Evolutionary conservation across 2,797 vertebrate species (phyloP), one percentile per base, ranked within the genome.

Genomic region (Passerculus sandwichensis): DNA sequence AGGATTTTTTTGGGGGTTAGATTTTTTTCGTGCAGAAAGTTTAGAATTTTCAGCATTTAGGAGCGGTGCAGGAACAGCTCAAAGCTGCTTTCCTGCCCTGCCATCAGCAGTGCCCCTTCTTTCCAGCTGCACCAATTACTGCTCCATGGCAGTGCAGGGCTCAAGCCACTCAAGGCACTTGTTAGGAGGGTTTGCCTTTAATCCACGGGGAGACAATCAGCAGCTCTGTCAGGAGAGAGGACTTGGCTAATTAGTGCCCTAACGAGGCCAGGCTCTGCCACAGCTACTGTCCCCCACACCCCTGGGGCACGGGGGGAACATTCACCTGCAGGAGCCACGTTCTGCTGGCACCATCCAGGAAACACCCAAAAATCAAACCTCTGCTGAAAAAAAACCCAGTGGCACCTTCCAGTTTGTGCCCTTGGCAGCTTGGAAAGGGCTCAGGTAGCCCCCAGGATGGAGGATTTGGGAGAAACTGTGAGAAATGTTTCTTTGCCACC

Each of bases 51-150:
- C 34, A 59, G 57, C 57, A 13, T 36, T 57, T 12, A 36, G 56
- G 34, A 36, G 15, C 6, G 64, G 91, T 36, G 38, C 19, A 76
- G 85, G 15, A 95, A n/a, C 66, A 91, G 96, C 93, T 96, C 96
- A 96, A 88, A 75, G 36, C 72, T 94, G 59, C 80, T 81, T 82
- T 75, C 82, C 26, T 80, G 27, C 42, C 62, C 54, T 7, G 10
- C 32, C 32, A 7, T 15, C 83, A 81, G 84, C 69, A 54, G 34
- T 79, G 27, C 42, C 59, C 95, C 91, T 96, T 67, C 95, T 95
- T 97, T 97, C 96, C 98, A 98, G 98, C 96, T 98, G 98, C 98
- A 98, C 97, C 99, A 99, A 99, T 99, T 99, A 98, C 97, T 97
- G 97, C 97, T 97, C 91, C 97, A 78, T 79, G 95, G 97, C 97